A percentile compares a stretch with the other conserved stretches of the same genome.
Conservation (phyloP, 2,888 invertebrate species). For the Philereme vetulata region DNA sequence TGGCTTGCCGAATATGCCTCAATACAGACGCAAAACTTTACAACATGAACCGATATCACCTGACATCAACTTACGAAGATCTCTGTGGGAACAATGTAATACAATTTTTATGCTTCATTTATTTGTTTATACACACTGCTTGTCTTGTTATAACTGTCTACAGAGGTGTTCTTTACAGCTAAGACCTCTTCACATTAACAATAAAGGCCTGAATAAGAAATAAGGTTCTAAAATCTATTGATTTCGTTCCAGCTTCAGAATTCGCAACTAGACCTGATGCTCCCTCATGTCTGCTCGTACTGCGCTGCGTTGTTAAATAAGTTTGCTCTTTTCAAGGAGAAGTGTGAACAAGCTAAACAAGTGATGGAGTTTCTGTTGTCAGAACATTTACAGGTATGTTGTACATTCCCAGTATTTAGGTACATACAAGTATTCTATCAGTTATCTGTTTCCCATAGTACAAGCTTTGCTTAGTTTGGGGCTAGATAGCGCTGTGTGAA, state of each 20-base stretch:
- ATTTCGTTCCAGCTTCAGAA: slow-evolving; percentile 42
- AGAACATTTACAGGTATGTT: slow-evolving; percentile 19
- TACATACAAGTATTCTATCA: no score
- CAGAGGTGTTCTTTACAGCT: no score
- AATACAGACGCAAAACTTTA: slow-evolving; percentile 60
- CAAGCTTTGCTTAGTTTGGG: no score
- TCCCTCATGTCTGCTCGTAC: slow-evolving; percentile 53
- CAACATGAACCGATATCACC: slow-evolving; percentile 52
- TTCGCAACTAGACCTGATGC: slow-evolving; percentile 41
- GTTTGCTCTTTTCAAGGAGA: slow-evolving; percentile 49
- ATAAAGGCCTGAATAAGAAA: no score
- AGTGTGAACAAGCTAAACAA: slow-evolving; percentile 46
- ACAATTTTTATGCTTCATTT: no score
- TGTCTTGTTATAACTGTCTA: no score
- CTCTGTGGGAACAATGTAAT: slow-evolving; percentile 57
- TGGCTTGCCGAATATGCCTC: slow-evolving; percentile 58
- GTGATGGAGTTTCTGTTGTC: slow-evolving; percentile 12
- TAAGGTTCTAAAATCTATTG: no score
- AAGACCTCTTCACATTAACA: no score
- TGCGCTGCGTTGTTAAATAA: slow-evolving; percentile 54
- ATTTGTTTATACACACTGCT: no score
- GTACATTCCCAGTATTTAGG: no score
- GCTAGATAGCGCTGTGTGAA: no score
- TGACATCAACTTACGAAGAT: slow-evolving; percentile 54
- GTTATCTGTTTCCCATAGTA: no score